Conservation (phyloP, 1,140 invertebrate species). For the Diachasmimorpha longicaudata region DNA sequence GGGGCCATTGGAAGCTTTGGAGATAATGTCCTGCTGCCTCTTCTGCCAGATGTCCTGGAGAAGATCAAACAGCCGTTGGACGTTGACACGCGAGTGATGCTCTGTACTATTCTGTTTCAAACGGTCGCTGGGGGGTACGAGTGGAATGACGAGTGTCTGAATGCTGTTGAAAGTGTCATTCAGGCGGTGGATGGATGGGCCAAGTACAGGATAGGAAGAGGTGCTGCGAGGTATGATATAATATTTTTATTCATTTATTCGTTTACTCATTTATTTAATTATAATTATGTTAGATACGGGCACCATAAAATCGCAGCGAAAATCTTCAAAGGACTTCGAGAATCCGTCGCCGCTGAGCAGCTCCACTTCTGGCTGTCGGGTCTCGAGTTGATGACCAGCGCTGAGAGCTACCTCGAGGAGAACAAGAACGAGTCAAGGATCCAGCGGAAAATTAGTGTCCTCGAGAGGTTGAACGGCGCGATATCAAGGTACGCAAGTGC, state of each 20-base stretch:
- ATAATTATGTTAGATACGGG: no score
- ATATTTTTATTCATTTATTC: no score
- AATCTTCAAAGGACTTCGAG: constrained; percentile 72
- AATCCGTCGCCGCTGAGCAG: constrained; percentile 86
- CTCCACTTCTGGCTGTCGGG: constrained; percentile 89
- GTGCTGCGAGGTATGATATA: constrained; percentile 83
- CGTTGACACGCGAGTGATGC: constrained; percentile 66
- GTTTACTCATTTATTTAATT: no score
- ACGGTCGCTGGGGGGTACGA: constrained; percentile 71
- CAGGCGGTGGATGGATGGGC: constrained; percentile 78
- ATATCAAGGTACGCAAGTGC: constrained; percentile 71
- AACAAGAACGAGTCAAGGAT: constrained; percentile 44
- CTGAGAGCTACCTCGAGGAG: constrained; percentile 65
- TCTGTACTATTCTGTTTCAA: constrained; percentile 85
- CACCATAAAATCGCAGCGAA: constrained; percentile 77
- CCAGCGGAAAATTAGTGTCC: constrained; percentile 51
- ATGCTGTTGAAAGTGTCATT: constrained; percentile 67
- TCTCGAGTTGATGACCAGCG: constrained; percentile 73
- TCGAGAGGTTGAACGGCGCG: constrained; percentile 68
- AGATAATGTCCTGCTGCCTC: constrained; percentile 65
- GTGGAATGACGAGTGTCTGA: constrained; percentile 65
- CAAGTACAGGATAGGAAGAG: constrained; percentile 84
- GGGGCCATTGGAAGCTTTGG: constrained; percentile 76
- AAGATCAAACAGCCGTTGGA: constrained; percentile 59
- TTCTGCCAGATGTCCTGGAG: constrained; percentile 66